phyloP scores from a whole-genome alignment of 2,797 vertebrate genomes.

The Microctenopoma steveboyesi region DNA sequence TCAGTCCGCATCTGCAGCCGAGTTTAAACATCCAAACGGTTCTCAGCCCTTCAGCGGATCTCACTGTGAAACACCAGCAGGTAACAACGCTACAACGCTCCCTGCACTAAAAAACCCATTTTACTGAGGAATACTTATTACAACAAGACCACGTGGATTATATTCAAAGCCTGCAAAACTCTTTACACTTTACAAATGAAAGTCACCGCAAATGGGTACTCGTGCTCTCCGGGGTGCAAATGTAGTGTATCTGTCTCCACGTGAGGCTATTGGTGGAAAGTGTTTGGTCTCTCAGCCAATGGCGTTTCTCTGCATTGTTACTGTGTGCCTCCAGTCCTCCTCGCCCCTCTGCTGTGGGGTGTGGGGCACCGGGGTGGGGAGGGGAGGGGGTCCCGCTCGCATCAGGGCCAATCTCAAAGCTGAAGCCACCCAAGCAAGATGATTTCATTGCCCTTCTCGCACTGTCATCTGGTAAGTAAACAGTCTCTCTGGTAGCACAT shows the following conservation, averaged over 20 bases:
- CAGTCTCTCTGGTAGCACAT: conserved; percentile 20
- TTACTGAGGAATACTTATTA: conserved; percentile 2
- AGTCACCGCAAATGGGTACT: conserved; percentile 46
- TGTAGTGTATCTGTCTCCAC: conserved; percentile 32
- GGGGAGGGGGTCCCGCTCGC: conserved; percentile 11
- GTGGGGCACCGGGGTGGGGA: background rate
- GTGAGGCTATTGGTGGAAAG: conserved; percentile 68
- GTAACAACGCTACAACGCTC: conserved; percentile 7
- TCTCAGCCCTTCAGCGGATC: conserved; percentile 23
- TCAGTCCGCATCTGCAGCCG: conserved; percentile 33
- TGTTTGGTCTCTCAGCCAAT: conserved; percentile 76
- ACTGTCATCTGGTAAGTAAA: conserved; percentile 66
- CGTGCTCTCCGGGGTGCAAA: conserved; percentile 55
- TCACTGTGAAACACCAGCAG: conserved; percentile 25
- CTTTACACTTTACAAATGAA: conserved; percentile 54
- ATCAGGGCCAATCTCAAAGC: conserved; percentile 66
- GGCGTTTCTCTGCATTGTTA: conserved; percentile 67
- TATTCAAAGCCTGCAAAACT: conserved; percentile 13
- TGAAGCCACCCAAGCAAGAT: conserved; percentile 71
- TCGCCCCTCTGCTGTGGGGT: conserved; percentile 49
- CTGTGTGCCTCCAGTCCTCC: conserved; percentile 51
- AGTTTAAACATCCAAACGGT: conserved; percentile 38
- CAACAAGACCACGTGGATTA: conserved; percentile 20
- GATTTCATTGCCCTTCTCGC: conserved; percentile 57
- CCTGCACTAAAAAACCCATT: too few relatives aligned